phyloP scores from a whole-genome alignment of 2,797 vertebrate species.

The Spinus olivaceus region DNA sequence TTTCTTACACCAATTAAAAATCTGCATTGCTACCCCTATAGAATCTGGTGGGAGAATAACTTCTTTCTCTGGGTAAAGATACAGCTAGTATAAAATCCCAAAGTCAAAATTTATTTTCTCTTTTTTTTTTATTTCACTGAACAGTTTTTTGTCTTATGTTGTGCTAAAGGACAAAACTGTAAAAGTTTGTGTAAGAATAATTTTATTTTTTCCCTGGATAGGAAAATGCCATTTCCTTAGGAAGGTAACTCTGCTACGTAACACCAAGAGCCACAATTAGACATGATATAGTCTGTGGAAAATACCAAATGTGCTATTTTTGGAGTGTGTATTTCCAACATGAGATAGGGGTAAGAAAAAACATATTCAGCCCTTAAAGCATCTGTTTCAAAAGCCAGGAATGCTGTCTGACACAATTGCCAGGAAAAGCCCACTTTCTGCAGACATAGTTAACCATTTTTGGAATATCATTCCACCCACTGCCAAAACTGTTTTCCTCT shows the following conservation, averaged over 20 bases:
- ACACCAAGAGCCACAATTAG: background rate
- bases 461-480: background rate
- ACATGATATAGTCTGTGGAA: background rate
- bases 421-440: background rate
- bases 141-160: background rate
- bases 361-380: background rate
- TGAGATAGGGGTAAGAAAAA: background rate
- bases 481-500: background rate
- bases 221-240: background rate
- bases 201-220: background rate
- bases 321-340: background rate
- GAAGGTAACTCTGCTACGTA: background rate
- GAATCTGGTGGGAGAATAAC: background rate
- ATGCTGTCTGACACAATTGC: background rate
- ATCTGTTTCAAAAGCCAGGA: background rate
- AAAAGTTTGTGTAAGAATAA: background rate
- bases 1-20: background rate
- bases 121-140: background rate
- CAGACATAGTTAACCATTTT: background rate
- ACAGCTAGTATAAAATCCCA: background rate
- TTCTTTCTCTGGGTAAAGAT: background rate
- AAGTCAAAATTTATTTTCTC: background rate
- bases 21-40: background rate
- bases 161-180: background rate
- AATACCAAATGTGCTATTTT: background rate